Evolutionary conservation across 2,797 vertebrate species (phyloP).

Genomic region (Chelon labrosus): DNA sequence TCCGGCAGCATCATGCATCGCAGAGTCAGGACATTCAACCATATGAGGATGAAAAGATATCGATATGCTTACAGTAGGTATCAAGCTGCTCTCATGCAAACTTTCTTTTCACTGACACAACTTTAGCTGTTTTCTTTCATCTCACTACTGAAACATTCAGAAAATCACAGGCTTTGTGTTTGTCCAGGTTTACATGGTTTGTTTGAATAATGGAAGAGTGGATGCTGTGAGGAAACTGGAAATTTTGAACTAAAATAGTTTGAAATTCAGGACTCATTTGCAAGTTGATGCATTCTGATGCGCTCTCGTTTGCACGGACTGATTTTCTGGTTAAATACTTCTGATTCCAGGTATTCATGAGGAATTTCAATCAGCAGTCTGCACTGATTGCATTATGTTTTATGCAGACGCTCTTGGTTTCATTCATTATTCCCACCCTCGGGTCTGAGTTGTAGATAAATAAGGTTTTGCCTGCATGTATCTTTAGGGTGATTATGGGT

Average conservation of each 20-base stretch:
- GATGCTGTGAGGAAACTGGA: slow-evolving; percentile 3
- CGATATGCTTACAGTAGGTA: slow-evolving; percentile 75
- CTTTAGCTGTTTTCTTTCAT: slow-evolving; percentile 5
- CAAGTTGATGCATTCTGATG: slow-evolving; percentile 11
- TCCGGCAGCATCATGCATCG: slow-evolving; percentile 59
- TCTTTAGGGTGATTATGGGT: neutral
- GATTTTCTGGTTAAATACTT: slow-evolving; percentile 22
- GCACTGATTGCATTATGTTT: slow-evolving; percentile 22
- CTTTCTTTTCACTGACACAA: slow-evolving; percentile 13
- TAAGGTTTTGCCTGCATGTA: neutral
- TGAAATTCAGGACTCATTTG: slow-evolving; percentile 31
- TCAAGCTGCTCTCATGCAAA: slow-evolving; percentile 14
- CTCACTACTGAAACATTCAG: slow-evolving; percentile 7
- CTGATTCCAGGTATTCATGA: slow-evolving; percentile 19
- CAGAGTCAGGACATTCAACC: slow-evolving; percentile 69
- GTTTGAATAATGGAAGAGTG: slow-evolving; percentile 11
- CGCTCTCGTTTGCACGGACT: slow-evolving; percentile 25
- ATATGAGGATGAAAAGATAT: slow-evolving; percentile 67
- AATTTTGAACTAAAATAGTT: neutral
- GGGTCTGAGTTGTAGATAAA: slow-evolving; percentile 1
- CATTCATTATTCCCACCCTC: neutral
- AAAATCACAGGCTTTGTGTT: slow-evolving; percentile 10
- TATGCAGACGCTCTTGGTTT: neutral
- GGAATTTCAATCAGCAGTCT: slow-evolving; percentile 12
- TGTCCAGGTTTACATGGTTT: slow-evolving; percentile 14